phyloP scores from a whole-genome alignment of 2,888 invertebrate species.

The Fragum fragum region DNA sequence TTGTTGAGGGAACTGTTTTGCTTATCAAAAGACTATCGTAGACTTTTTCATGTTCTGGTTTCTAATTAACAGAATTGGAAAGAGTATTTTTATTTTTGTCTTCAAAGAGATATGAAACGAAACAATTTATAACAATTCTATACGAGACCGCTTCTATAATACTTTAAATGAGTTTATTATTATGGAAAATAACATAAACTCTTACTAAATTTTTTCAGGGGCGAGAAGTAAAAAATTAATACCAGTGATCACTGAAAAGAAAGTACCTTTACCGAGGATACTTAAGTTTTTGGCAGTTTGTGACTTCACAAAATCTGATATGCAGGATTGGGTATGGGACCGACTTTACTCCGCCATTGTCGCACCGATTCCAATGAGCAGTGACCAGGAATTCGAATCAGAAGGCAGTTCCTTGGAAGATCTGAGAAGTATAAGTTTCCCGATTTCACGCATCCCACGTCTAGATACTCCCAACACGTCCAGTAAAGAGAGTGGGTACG shows the following conservation, averaged over 20 bases:
- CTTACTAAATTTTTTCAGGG: slow-evolving; percentile 64
- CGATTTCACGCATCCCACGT: not conserved
- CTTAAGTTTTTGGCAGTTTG: slow-evolving; percentile 74
- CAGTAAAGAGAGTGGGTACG: not conserved
- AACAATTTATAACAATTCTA: no score
- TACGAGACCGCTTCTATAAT: no score
- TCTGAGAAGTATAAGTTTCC: not conserved
- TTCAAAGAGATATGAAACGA: no score
- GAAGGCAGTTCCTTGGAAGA: slow-evolving; percentile 5
- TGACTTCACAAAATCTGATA: slow-evolving; percentile 76
- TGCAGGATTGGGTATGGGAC: slow-evolving; percentile 89
- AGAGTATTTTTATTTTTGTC: no score
- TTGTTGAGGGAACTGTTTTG: no score
- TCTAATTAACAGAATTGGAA: no score
- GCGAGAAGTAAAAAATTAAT: slow-evolving; percentile 80
- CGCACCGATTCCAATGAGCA: slow-evolving; percentile 88
- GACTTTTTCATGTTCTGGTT: no score
- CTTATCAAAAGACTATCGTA: no score
- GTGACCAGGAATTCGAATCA: not conserved
- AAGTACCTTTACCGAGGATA: slow-evolving; percentile 68
- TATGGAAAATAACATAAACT: no score
- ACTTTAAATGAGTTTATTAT: no score
- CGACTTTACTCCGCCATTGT: slow-evolving; percentile 95
- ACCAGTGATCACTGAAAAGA: slow-evolving; percentile 73
- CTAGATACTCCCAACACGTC: not conserved